Evolutionary conservation across 64 coral and sea anemone genomes (phyloP).

Genomic region (Trachythela sp.): DNA sequence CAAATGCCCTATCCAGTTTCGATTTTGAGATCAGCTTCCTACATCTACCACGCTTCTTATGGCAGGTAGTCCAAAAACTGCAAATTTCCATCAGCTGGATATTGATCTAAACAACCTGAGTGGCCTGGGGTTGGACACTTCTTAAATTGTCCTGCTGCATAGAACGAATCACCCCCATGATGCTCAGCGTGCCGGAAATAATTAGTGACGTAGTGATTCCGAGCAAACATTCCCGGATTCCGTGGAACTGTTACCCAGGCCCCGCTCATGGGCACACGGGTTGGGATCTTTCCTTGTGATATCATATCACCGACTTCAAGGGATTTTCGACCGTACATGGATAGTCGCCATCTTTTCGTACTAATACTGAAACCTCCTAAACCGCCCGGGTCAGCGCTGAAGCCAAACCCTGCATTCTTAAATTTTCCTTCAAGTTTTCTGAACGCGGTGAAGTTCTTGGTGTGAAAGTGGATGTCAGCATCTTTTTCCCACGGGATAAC

Average conservation of each 20-base stretch:
- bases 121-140: background rate
- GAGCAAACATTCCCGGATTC: background rate
- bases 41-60: background rate
- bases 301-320: background rate
- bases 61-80: background rate
- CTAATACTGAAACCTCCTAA: background rate
- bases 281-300: background rate
- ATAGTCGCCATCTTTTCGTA: background rate
- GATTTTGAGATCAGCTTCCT: too few species aligned
- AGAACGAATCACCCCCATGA: background rate
- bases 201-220: background rate
- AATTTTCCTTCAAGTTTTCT: background rate
- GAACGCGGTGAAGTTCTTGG: background rate
- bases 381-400: background rate
- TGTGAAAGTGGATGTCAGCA: background rate
- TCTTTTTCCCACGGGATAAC: background rate
- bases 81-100: background rate
- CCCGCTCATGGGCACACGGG: background rate
- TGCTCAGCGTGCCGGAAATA: background rate
- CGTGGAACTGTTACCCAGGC: slow-evolving; percentile 5
- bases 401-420: background rate
- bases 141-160: background rate
- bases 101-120: background rate
- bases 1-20: too few species aligned
- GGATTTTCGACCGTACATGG: background rate